Conservation (phyloP, 2,113 vertebrate genomes). For the Psilopsiagon aurifrons region DNA sequence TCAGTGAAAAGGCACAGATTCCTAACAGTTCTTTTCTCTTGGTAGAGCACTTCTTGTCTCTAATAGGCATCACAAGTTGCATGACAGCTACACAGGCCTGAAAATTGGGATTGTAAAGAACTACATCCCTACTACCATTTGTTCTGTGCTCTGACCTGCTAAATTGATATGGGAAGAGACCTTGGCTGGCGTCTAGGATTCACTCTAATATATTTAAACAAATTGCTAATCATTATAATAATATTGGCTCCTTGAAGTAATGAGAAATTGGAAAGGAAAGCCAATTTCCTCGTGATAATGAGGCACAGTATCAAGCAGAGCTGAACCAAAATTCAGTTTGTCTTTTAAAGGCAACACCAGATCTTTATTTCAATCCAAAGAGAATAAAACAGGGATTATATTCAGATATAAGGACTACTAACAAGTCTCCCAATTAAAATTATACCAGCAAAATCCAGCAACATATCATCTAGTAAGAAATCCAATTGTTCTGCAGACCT, state of each 20-base stretch:
- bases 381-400: conserved; percentile 17
- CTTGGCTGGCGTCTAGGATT: neutral
- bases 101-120: neutral
- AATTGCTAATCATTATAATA: neutral
- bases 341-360: neutral
- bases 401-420: neutral
- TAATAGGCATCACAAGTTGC: neutral
- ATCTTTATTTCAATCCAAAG: neutral
- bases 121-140: neutral
- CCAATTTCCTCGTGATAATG: neutral
- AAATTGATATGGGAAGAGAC: neutral
- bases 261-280: neutral
- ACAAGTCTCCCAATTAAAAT: conserved; percentile 54
- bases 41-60: neutral
- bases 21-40: neutral
- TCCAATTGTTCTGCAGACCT: conserved; percentile 20
- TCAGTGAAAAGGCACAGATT: neutral
- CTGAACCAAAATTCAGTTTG: neutral
- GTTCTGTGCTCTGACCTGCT: neutral
- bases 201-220: neutral
- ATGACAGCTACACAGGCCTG: neutral
- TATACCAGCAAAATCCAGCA: neutral
- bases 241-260: neutral
- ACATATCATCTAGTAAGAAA: conserved; percentile 2
- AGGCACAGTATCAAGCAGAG: neutral